Evolutionary conservation across 2,797 vertebrate genomes (phyloP), one percentile per base, ranked within the genome.

Genomic region (Fratercula arctica): DNA sequence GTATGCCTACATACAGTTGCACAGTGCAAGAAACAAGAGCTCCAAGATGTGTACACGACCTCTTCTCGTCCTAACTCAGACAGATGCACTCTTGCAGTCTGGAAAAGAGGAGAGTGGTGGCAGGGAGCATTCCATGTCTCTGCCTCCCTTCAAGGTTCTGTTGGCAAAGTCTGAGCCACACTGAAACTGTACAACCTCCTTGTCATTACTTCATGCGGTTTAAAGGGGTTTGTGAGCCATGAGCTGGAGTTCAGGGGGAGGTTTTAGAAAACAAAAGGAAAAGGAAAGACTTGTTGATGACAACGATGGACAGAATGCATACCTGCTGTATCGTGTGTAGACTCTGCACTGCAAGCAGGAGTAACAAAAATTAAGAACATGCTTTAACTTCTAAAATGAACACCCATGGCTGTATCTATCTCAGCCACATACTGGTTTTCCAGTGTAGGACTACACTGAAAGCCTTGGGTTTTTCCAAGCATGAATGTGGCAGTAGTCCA

Each of bases 401-500:
- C 26, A 50, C 7, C 3, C 7, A 39, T 25, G 39, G 17, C 60
- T 68, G 7, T 69, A 69, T 35, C 43, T 69, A 16, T 69, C 24
- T 77, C 45, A 93, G 45, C 23, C 20, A 67, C 17, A 43, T 6
- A 80, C 12, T 90, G 29, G 16, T 95, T 94, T 90, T 87, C 51
- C 70, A 74, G 4, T 26, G 29, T 39, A 90, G 33, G 21, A 61
- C 64, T 60, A 56, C 50, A 72, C 5, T 46, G 35, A 77, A 89
- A 92, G 35, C 43, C 60, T 85, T 87, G 43, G 63, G 29, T 57
- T 90, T 93, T 95, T 87, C 45, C 76, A 93, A 83, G 63, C 21
- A 24, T 37, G 24, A 72, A 81, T 50, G 19, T 87, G 90, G 95
- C 68, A 84, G 45, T n/a, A 69, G 85, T 90, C 91, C 95, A 96